Base-by-base conservation (phyloP, 2,888 invertebrate species). In the Mesorhabditis spiculigera region DNA sequence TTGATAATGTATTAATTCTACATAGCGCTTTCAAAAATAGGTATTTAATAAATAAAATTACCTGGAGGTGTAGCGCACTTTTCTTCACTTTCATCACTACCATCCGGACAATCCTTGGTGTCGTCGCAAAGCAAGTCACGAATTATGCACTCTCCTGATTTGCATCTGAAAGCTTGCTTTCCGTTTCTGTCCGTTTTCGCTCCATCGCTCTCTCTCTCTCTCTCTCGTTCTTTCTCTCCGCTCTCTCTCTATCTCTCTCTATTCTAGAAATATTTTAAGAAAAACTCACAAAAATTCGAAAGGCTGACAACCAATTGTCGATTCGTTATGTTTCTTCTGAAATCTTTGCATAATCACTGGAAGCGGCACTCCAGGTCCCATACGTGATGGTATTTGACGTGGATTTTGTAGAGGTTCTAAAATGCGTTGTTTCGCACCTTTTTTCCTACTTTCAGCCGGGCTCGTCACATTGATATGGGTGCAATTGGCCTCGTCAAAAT, bases 81-180 rank as follows among this genome's bases (percentile, higher is more conserved):
- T n/a, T 50, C 58, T n/a, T 50, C 58, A 50, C 58, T 50, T n/a
- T 50, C 58, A 50, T 50, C 58, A 50, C 58, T 50, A 13, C 58
- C 58, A 50, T 50, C 58, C 3, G 58, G 58, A 50, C 58, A 50
- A 50, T 50, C 58, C 3, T 50, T 50, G 8, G 58, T 50, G 58
- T 50, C 58, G 3, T 50, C 58, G n/a, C 58, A 50, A 50, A 50
- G 58, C 8, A 50, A n/a, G 3, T 50, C 58, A 0, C 58, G 58
- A 3, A 50, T 50, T 1, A 50, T 50, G 3, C 58, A 50, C 3
- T 50, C 58, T 13, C 58, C n/a, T 10, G 58, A 50, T 50, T 50
- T 50, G n/a, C 58, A 50, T 50, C 58, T 50, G 58, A 50, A 50
- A n/a, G n/a, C n/a, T n/a, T n/a, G n/a, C n/a, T n/a, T n/a, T n/a